A percentile compares a stretch with the other conserved stretches of the same genome.
phyloP scores from a whole-genome alignment of 2,888 invertebrate genomes.

The Pardosa pseudoannulata region DNA sequence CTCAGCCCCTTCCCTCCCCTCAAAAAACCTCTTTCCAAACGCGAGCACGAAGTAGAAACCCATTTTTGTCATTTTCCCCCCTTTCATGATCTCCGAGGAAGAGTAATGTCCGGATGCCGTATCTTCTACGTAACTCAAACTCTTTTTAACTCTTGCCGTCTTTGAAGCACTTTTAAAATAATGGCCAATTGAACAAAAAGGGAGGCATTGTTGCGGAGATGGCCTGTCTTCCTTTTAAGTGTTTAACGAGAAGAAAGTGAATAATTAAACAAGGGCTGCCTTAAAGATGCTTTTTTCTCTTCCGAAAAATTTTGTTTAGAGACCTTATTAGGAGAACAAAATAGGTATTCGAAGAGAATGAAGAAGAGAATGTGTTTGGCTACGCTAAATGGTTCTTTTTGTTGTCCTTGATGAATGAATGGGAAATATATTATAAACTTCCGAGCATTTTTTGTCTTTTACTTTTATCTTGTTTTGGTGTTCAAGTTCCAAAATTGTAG shows the following conservation, averaged over 20 bases:
- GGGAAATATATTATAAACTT: too few species aligned
- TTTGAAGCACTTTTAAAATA: slow-evolving; percentile 11
- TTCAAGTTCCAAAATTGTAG: too few species aligned
- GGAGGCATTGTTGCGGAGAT: not conserved
- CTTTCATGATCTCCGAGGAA: too few species aligned
- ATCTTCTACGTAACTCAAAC: not conserved
- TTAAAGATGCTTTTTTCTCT: not conserved
- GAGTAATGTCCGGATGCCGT: not conserved
- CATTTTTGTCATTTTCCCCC: not conserved
- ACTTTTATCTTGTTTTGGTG: too few species aligned
- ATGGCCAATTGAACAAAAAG: slow-evolving; percentile 10
- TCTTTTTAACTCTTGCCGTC: not conserved
- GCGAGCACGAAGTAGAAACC: too few species aligned
- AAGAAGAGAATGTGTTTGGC: too few species aligned
- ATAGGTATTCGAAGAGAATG: too few species aligned
- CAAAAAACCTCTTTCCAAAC: too few species aligned
- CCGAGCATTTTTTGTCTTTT: too few species aligned
- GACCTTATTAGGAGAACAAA: not conserved
- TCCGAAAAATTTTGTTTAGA: not conserved
- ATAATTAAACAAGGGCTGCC: not conserved
- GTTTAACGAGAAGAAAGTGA: slow-evolving; percentile 8
- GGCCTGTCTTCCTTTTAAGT: not conserved
- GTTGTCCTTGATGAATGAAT: too few species aligned
- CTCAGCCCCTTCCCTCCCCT: too few species aligned
- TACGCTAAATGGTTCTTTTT: too few species aligned